These are phyloP conservation scores for Aspidiotus rigidus DNA, from an alignment of 2,888 invertebrate genomes.

Conservation along the genomic window DNA sequence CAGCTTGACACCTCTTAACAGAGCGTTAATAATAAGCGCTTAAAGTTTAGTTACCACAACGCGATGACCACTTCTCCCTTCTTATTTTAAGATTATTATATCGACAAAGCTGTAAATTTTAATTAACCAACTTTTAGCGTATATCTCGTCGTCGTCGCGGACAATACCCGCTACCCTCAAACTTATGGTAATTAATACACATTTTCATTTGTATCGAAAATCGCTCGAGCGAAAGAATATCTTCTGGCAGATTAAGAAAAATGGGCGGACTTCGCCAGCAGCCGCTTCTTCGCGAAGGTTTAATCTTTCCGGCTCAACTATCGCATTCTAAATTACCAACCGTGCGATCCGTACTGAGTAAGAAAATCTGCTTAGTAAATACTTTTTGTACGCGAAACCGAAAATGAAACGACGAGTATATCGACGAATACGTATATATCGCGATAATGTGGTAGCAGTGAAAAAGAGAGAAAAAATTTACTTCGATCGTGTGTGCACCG, in stretches of 20 bases:
- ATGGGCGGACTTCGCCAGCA: too few species aligned
- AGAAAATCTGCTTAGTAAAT: too few species aligned
- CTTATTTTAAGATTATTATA: constrained; percentile 22
- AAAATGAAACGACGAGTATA: too few species aligned
- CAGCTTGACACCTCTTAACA: constrained; percentile 31
- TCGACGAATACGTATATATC: too few species aligned
- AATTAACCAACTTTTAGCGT: constrained; percentile 9
- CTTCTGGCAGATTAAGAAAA: neutral
- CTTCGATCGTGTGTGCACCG: too few species aligned
- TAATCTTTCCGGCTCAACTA: too few species aligned
- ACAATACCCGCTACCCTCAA: neutral
- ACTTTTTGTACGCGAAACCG: too few species aligned
- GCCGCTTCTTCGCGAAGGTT: too few species aligned
- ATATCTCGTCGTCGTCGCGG: neutral
- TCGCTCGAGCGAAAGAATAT: neutral
- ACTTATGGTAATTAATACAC: constrained; percentile 27
- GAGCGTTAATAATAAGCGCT: constrained; percentile 30
- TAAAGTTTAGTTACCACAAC: constrained; percentile 13
- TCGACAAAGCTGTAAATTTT: constrained; percentile 24
- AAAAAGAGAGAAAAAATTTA: too few species aligned
- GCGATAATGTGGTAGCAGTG: too few species aligned
- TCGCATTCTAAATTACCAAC: too few species aligned
- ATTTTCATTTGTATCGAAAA: neutral
- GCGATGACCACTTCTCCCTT: constrained; percentile 18
- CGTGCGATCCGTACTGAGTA: too few species aligned